Evolutionary conservation across 2,113 vertebrate genomes (phyloP).

Genomic region (Myocastor coypus): DNA sequence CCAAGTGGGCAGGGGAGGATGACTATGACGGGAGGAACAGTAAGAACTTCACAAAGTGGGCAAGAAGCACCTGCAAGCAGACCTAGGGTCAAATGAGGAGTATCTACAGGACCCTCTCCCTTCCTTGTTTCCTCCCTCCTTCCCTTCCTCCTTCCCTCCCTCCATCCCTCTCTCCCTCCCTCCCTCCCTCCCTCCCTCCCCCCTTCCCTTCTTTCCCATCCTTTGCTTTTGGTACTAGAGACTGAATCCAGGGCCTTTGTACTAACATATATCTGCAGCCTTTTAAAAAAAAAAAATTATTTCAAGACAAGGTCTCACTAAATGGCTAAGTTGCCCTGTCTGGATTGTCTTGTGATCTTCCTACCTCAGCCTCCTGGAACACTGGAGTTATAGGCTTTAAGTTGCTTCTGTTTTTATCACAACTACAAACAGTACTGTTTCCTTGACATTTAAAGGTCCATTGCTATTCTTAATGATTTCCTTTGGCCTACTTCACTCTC

Average conservation of each 20-base stretch:
- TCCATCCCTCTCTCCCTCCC: background rate
- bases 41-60: background rate
- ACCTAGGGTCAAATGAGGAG: background rate
- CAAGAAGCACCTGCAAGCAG: background rate
- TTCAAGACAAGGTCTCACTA: background rate
- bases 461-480: background rate
- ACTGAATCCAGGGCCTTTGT: background rate
- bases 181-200: too few species aligned
- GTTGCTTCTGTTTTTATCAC: constrained; percentile 45
- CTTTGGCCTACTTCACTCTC: background rate
- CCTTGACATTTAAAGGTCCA: background rate
- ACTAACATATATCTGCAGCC: background rate
- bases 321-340: background rate
- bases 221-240: background rate
- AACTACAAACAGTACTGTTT: background rate
- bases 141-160: background rate
- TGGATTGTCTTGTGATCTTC: background rate
- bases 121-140: background rate
- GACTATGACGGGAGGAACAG: background rate
- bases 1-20: background rate
- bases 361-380: background rate
- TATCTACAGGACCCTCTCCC: background rate
- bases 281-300: background rate
- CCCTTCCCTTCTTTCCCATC: background rate
- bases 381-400: background rate